phyloP scores from a whole-genome alignment of 2,888 invertebrate genomes.

The Eupelmus urozonus region DNA sequence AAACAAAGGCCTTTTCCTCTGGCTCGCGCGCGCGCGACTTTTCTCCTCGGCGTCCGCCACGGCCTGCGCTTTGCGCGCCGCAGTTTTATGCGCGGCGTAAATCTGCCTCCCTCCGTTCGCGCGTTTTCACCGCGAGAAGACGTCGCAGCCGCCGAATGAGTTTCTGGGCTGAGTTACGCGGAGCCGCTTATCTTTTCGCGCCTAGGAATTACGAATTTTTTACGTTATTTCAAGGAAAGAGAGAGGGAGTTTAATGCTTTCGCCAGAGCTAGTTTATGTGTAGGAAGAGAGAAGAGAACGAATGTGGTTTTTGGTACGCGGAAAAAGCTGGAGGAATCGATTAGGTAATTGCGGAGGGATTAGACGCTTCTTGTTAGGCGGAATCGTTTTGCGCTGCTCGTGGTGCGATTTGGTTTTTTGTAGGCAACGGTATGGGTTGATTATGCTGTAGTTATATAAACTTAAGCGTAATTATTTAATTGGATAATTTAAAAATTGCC shows the following conservation, averaged over 20 bases:
- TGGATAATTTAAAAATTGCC: too few species aligned
- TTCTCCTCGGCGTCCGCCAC: background rate
- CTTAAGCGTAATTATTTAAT: too few species aligned
- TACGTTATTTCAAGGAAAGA: too few species aligned
- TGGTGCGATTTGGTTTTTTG: background rate
- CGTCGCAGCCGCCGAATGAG: background rate
- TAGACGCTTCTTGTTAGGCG: constrained; percentile 14
- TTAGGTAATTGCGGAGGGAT: constrained; percentile 32
- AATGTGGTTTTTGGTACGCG: background rate
- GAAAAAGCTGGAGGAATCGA: constrained; percentile 26
- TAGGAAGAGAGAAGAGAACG: background rate
- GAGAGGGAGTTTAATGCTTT: too few species aligned
- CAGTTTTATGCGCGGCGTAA: constrained; percentile 39
- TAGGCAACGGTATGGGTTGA: background rate
- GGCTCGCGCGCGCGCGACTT: too few species aligned
- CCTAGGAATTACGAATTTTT: too few species aligned
- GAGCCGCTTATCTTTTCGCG: background rate
- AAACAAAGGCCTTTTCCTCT: constrained; percentile 18
- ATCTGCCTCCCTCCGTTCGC: background rate
- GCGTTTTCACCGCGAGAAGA: background rate
- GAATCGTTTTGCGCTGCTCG: background rate
- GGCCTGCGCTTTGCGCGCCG: background rate
- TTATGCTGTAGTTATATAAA: too few species aligned
- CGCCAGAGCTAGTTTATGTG: background rate
- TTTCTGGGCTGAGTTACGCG: background rate